Percentiles rank a stretch among this genome's conserved stretches.
Conservation (phyloP, 2,797 vertebrate species). For the Enteromius thamalakanensis region DNA sequence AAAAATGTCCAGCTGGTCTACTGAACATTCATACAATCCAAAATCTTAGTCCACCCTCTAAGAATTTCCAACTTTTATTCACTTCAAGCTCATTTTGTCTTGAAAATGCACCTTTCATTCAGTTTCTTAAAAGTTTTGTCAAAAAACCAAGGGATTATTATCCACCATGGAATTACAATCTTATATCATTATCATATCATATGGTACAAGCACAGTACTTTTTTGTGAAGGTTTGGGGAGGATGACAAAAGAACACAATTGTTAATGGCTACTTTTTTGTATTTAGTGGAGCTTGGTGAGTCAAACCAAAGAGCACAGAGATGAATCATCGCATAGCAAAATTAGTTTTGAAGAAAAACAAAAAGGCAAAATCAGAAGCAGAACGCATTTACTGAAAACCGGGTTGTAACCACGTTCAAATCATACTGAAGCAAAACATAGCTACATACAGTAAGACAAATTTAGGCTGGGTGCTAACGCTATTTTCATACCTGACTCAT, state of each 20-base stretch:
- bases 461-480: conserved; percentile 1
- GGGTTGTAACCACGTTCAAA: not conserved
- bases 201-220: not conserved
- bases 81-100: conserved; percentile 19
- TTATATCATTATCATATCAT: not conserved
- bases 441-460: not conserved
- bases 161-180: not conserved
- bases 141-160: not conserved
- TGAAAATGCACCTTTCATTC: not conserved
- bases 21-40: conserved; percentile 34
- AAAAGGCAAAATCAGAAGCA: not conserved
- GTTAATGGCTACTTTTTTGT: not conserved
- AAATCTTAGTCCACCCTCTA: conserved; percentile 17
- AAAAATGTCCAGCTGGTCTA: conserved; percentile 45
- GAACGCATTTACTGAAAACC: not conserved
- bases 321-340: not conserved
- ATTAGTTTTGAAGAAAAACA: not conserved
- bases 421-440: not conserved
- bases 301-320: not conserved
- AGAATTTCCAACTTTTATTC: conserved; percentile 17
- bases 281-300: not conserved
- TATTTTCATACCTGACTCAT: not conserved
- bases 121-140: not conserved
- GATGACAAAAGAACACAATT: not conserved
- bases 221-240: not conserved